A percentile compares a stretch with the other conserved stretches of the same genome.
phyloP scores from a whole-genome alignment of 2,797 vertebrate species.

The Champsocephalus gunnari region DNA sequence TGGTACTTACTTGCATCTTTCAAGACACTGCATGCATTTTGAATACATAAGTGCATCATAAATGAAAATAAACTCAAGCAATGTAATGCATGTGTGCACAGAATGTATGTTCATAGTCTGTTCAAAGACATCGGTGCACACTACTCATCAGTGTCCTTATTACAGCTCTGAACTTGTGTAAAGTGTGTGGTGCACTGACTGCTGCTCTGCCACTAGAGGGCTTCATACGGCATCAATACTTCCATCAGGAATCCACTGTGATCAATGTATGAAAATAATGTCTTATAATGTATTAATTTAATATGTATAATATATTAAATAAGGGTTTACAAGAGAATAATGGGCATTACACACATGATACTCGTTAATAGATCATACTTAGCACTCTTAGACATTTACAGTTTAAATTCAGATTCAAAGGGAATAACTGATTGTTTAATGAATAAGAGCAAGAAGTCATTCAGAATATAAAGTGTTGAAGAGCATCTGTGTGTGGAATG shows the following conservation, averaged over 20 bases:
- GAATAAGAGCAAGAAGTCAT: neutral
- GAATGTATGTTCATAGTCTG: neutral
- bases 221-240: neutral
- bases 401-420: neutral
- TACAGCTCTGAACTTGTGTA: neutral
- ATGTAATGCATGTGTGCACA: neutral
- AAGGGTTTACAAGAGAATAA: neutral
- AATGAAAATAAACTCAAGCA: neutral
- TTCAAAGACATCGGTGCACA: neutral
- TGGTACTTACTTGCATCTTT: neutral
- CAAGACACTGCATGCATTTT: neutral
- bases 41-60: neutral
- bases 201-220: conserved; percentile 17
- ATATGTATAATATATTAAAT: too few relatives aligned
- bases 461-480: neutral
- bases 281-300: neutral
- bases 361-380: neutral
- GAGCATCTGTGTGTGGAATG: neutral
- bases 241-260: neutral
- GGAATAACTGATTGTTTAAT: neutral
- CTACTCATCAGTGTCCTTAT: neutral
- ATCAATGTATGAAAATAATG: neutral
- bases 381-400: neutral
- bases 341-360: neutral
- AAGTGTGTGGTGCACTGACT: neutral